phyloP scores from a whole-genome alignment of 2,888 invertebrate species.

The Heliconius ethilla region DNA sequence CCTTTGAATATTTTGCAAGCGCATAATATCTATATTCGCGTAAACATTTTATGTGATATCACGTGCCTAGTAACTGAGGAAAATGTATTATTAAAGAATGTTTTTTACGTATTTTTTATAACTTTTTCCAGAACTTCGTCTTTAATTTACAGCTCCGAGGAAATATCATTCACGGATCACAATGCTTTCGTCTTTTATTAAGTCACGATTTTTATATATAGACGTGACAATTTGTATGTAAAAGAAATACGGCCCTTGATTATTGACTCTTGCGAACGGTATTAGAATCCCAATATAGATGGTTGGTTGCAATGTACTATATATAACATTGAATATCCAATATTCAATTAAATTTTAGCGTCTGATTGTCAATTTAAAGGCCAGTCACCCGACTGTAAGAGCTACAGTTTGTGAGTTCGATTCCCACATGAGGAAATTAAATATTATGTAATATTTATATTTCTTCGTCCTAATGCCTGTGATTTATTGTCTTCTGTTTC shows the following conservation, averaged over 20 bases:
- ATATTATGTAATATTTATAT: too few relatives aligned
- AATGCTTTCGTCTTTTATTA: constrained; percentile 25
- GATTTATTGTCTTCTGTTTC: too few relatives aligned
- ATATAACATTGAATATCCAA: neutral
- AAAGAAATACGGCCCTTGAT: constrained; percentile 3
- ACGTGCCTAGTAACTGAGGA: constrained; percentile 33
- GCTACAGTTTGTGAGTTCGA: too few relatives aligned
- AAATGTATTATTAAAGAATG: constrained; percentile 33
- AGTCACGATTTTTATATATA: constrained; percentile 14
- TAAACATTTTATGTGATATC: constrained; percentile 42
- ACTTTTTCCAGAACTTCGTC: constrained; percentile 23
- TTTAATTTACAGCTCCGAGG: constrained; percentile 18
- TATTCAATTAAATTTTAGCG: neutral
- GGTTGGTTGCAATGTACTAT: neutral
- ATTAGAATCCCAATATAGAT: neutral
- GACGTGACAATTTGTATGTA: constrained; percentile 14
- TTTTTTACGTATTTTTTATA: constrained; percentile 34
- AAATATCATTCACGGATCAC: constrained; percentile 27
- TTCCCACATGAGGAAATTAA: too few relatives aligned
- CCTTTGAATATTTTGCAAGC: constrained; percentile 39
- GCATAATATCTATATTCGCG: constrained; percentile 25
- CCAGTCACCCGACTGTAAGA: neutral
- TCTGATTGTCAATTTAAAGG: neutral
- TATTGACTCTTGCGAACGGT: neutral
- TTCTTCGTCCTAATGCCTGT: too few relatives aligned